Evolutionary conservation across 1,140 invertebrate genomes (phyloP), one percentile per base, ranked within the genome.

Genomic region (Caerostris darwini): DNA sequence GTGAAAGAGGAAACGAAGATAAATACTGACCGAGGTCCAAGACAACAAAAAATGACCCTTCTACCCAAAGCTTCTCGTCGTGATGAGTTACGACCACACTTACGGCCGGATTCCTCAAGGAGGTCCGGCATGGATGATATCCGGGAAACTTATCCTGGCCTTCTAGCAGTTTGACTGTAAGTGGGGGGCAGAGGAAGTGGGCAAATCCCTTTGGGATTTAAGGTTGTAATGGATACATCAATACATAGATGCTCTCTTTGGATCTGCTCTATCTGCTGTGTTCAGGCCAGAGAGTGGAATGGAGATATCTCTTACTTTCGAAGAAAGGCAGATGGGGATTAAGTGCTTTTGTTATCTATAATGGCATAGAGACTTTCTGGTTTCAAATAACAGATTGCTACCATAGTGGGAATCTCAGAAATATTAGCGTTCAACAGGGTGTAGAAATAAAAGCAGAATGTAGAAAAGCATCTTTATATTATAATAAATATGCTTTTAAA

Each of bases 11-110:
- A 34, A 77, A 50, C 6, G 34, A 14, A 53, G 71, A 77, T 77
- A 77, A 77, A 34, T 77, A 50, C 19, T 50, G 19, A 77, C 19
- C 7, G 10, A 12, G 19, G 8, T 7, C 10, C 17, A 58, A 57
- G 56, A 83, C 53, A 83, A n/a, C 10, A n/a, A 58, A 56, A 14
- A 83, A 83, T 57, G 56, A 83, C 19, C 14, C 54, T 64, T 7
- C 82, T 34, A 12, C 71, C 50, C 12, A 64, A 64, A 64, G 61
- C 61, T 53, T 7, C 17, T 17, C 54, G 54, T n/a, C 17, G 14
- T 56, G 82, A 83, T 83, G 82, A 83, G 82, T 83, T 83, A 83
- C 82, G 3, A 54, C 54, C 56, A 19, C 82, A 83, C 82, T 83
- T n/a, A 83, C 54, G 54, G 82, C 6, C 19, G 82, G 54, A 83